Percentiles rank a stretch among this genome's conserved stretches.
Conservation (phyloP, 2,797 vertebrate species). For the Oreonectes daqikongensis region DNA sequence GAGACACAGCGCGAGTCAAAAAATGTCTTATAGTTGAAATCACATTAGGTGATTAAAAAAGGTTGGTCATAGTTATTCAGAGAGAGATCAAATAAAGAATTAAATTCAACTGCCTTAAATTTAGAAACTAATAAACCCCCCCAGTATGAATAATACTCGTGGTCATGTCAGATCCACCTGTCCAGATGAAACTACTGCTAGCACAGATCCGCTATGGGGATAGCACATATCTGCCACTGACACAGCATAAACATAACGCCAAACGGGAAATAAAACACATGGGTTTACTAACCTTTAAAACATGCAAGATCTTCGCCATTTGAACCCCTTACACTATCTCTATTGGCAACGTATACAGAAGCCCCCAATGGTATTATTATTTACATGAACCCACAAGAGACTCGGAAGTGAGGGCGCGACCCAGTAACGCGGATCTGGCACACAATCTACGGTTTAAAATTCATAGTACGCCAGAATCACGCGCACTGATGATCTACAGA, state of each 20-base stretch:
- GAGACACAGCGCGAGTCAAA: not conserved
- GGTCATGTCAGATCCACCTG: conserved; percentile 47
- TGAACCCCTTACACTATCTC: conserved; percentile 4
- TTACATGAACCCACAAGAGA: conserved; percentile 36
- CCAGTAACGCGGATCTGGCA: not conserved
- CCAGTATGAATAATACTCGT: not conserved
- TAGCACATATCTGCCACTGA: conserved; percentile 13
- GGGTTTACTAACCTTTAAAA: conserved; percentile 36
- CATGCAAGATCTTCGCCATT: conserved; percentile 30
- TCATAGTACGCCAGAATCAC: not conserved
- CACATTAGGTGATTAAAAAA: not conserved
- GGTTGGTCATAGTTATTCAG: not conserved
- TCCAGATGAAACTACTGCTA: conserved; percentile 5
- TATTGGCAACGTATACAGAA: conserved; percentile 26
- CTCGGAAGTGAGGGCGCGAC: conserved; percentile 31
- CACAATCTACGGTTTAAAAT: conserved; percentile 6
- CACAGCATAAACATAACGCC: not conserved
- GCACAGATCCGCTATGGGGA: conserved; percentile 41
- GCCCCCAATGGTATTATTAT: conserved; percentile 43
- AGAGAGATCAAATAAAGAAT: not conserved
- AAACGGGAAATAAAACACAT: not conserved
- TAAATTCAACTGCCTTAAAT: not conserved
- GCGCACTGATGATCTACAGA: not conserved
- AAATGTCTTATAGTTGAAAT: not conserved
- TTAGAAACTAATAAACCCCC: not conserved